Base-by-base conservation (phyloP, 1,140 invertebrate genomes). In the Chironomus striatipennis region DNA sequence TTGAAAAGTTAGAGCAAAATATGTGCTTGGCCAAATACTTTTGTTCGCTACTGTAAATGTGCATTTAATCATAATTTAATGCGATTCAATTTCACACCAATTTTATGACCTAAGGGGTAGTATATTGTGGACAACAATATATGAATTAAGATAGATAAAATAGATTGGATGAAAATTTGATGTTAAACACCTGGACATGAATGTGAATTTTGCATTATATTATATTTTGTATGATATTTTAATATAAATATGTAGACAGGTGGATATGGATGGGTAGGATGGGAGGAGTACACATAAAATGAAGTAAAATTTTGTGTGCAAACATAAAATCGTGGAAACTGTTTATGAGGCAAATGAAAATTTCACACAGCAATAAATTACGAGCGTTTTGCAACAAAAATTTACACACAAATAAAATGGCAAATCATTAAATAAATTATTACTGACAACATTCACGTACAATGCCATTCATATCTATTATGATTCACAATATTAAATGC, bases 21-120 rank as follows among this genome's bases (percentile, higher is more conserved):
- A n/a, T n/a, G n/a, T n/a, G n/a, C n/a, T n/a, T n/a, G n/a, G n/a
- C n/a, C n/a, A n/a, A n/a, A n/a, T n/a, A n/a, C n/a, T n/a, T n/a
- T n/a, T n/a, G n/a, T n/a, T n/a, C n/a, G n/a, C n/a, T n/a, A n/a
- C n/a, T n/a, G n/a, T n/a, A 20, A 70, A 70, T 20, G 17, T 20
- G 17, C 65, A 70, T 70, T 70, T 70, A 70, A 70, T 70, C 65
- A 70, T 70, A 70, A 20, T 70, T 70, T 70, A 70, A 70, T 70
- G 65, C 65, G 10, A 18, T 20, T 70, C 20, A 20, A 70, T 21
- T 21, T 70, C 65, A 57, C 47, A 57, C 47, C 47, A 57, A 57
- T 57, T 57, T 57, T 57, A 57, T 57, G 47, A 57, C 47, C 47
- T 57, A n/a, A 57, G n/a, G 47, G 47, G 15, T 12, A 15, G 47